Percentiles rank a stretch among this genome's conserved stretches.
These are phyloP conservation scores for Phataginus tetradactyla DNA, from an alignment of 2,797 vertebrate species.

Conservation along the genomic window DNA sequence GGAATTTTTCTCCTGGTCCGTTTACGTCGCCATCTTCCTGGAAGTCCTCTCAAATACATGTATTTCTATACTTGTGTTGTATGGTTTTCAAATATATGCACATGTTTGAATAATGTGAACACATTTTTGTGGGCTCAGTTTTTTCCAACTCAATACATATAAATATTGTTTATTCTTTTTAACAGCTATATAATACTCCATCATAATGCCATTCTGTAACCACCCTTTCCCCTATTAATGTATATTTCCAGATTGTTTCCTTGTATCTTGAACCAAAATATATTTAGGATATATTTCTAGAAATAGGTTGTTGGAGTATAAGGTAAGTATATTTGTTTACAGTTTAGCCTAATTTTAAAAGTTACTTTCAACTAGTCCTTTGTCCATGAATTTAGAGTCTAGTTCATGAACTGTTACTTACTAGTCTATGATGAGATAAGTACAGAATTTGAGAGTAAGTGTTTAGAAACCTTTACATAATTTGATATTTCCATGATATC, in stretches of 20 bases:
- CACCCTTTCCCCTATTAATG: background rate
- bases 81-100: background rate
- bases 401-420: background rate
- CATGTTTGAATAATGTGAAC: background rate
- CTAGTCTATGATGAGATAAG: background rate
- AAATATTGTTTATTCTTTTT: background rate
- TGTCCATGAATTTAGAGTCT: background rate
- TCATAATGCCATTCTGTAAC: background rate
- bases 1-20: too few relatives aligned
- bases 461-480: constrained; percentile 18
- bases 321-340: background rate
- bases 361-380: background rate
- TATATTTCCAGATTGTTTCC: constrained; percentile 26
- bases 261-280: background rate
- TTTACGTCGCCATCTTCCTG: too few relatives aligned
- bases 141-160: background rate
- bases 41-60: too few relatives aligned
- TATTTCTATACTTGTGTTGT: background rate
- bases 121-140: background rate
- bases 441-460: background rate
- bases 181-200: background rate
- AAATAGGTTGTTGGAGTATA: background rate
- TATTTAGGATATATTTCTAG: constrained; percentile 30
- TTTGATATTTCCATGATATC: background rate
- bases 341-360: constrained; percentile 37